phyloP scores from a whole-genome alignment of 1,140 invertebrate genomes.

The Drosophila asahinai region DNA sequence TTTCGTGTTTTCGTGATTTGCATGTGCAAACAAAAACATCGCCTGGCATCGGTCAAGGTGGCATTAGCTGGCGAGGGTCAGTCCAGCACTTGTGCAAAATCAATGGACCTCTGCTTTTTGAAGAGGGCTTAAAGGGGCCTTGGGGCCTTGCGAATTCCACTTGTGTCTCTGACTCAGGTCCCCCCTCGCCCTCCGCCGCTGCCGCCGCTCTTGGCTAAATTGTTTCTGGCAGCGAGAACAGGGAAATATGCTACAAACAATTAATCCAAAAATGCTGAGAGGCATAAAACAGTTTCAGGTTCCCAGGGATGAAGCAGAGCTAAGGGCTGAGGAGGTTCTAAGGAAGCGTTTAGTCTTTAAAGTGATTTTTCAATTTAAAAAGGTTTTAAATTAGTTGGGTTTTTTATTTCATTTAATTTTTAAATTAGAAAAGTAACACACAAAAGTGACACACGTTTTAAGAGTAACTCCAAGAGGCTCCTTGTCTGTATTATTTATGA shows the following conservation, averaged over 20 bases:
- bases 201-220: neutral
- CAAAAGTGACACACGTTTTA: no score
- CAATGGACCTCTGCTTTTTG: constrained; percentile 13
- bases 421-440: no score
- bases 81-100: constrained; percentile 11
- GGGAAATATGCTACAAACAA: constrained; percentile 43
- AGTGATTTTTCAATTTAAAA: neutral
- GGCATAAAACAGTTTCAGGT: constrained; percentile 35
- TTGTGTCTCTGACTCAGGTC: constrained; percentile 32
- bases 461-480: no score
- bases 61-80: constrained; percentile 7
- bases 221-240: constrained; percentile 19
- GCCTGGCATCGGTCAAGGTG: neutral
- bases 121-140: constrained; percentile 21
- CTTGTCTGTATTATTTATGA: neutral
- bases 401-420: neutral
- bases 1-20: constrained; percentile 17
- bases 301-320: constrained; percentile 9
- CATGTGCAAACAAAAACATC: constrained; percentile 11
- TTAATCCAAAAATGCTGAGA: constrained; percentile 43
- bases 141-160: constrained; percentile 13
- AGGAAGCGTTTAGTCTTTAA: neutral
- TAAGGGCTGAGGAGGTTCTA: neutral
- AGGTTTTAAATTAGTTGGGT: neutral
- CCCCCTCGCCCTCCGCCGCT: no score